These are phyloP conservation scores for Ptychobarbus kaznakovi DNA, from an alignment of 2,797 vertebrate species.

Conservation along the genomic window DNA sequence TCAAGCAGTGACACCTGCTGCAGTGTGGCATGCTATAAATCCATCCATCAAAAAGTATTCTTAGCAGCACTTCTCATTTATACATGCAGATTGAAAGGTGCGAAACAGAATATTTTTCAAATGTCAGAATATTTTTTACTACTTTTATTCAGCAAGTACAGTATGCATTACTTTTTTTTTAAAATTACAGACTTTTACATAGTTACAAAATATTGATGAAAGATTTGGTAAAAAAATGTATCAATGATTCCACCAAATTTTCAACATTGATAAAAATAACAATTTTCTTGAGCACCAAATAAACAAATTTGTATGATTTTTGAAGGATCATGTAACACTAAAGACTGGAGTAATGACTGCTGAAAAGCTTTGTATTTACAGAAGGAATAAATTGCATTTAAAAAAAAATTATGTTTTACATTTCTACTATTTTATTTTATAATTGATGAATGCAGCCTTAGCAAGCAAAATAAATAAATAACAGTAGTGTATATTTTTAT, in stretches of 20 bases:
- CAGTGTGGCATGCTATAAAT: background rate
- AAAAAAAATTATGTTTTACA: background rate
- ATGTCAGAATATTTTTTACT: background rate
- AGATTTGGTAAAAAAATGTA: background rate
- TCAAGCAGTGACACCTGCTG: conserved; percentile 9
- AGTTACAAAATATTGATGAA: background rate
- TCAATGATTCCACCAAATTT: background rate
- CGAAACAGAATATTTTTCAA: background rate
- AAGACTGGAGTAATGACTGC: background rate
- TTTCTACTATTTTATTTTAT: background rate
- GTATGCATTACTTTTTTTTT: background rate
- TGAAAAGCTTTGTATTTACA: background rate
- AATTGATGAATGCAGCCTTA: background rate
- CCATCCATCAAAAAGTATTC: conserved; percentile 10
- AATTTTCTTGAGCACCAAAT: background rate
- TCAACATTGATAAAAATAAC: background rate
- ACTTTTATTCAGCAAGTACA: background rate
- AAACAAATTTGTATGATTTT: background rate
- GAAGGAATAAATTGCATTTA: background rate
- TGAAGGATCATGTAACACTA: background rate
- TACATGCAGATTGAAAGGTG: background rate
- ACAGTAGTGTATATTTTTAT: background rate
- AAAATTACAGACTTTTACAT: background rate
- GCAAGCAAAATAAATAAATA: background rate
- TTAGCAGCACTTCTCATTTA: conserved; percentile 19